Evolutionary conservation across 2,797 vertebrate species (phyloP).

Genomic region (Typhlichthys subterraneus): DNA sequence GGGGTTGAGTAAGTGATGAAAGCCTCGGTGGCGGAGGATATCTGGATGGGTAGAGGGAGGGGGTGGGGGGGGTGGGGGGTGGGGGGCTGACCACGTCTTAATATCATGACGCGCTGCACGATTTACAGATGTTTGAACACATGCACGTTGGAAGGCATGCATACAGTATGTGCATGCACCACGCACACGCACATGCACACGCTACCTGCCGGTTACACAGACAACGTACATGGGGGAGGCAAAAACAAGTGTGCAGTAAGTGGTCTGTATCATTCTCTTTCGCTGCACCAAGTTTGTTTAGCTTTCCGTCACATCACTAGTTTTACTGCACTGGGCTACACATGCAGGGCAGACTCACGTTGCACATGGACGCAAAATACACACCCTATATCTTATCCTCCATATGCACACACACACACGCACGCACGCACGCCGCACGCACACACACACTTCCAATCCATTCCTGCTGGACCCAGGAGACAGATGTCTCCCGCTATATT

Average conservation of each 20-base stretch:
- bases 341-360: too few relatives aligned
- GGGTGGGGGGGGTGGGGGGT: not conserved
- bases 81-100: not conserved
- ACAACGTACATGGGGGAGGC: too few relatives aligned
- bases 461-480: constrained; percentile 27
- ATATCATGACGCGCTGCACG: not conserved
- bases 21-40: constrained; percentile 11
- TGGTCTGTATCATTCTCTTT: too few relatives aligned
- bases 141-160: not conserved
- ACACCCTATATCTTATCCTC: too few relatives aligned
- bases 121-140: not conserved
- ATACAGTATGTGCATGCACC: not conserved
- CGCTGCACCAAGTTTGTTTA: too few relatives aligned
- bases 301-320: too few relatives aligned
- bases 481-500: constrained; percentile 6
- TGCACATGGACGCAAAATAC: too few relatives aligned
- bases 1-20: constrained; percentile 6
- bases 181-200: too few relatives aligned
- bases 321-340: too few relatives aligned
- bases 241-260: too few relatives aligned
- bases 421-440: too few relatives aligned
- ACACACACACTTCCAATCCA: constrained; percentile 13
- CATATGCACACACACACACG: not conserved
- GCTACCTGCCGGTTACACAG: too few relatives aligned
- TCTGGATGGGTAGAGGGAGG: constrained; percentile 1